A percentile compares a stretch with the other conserved stretches of the same genome.
These are phyloP conservation scores for Heliconius hewitsoni DNA, from an alignment of 1,140 invertebrate species.

Conservation along the genomic window DNA sequence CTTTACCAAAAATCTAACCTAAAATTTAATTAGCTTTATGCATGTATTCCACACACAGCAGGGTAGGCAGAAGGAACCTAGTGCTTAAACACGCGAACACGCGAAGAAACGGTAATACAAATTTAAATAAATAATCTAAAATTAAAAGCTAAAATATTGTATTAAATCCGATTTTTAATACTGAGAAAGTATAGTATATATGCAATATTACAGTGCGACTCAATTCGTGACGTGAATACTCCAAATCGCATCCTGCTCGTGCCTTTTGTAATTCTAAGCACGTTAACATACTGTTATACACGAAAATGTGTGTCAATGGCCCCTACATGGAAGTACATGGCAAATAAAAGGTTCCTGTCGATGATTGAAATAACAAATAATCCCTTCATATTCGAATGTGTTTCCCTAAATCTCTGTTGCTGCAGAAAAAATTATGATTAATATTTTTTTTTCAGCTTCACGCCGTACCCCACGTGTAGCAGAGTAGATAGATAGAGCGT, in stretches of 20 bases:
- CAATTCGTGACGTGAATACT: slow-evolving; percentile 60
- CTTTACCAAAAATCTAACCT: background rate
- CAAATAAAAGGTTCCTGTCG: slow-evolving; percentile 26
- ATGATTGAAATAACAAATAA: slow-evolving; percentile 10
- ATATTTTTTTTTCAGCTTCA: too few relatives aligned
- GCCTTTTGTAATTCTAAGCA: slow-evolving; percentile 57
- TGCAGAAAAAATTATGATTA: background rate
- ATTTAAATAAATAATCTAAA: too few relatives aligned
- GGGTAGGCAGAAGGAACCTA: too few relatives aligned
- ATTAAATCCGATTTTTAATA: background rate
- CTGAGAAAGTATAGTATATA: background rate
- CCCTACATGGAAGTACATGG: slow-evolving; percentile 32
- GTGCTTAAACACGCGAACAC: too few relatives aligned
- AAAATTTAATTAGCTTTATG: background rate
- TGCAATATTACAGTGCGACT: slow-evolving; percentile 39
- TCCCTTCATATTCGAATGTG: background rate
- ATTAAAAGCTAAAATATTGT: too few relatives aligned
- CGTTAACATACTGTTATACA: slow-evolving; percentile 59
- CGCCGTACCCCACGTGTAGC: too few relatives aligned
- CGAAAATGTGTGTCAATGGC: slow-evolving; percentile 54
- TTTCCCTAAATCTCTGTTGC: background rate
- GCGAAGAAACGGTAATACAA: too few relatives aligned
- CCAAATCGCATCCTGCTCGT: slow-evolving; percentile 57
- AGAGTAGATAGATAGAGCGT: too few relatives aligned
- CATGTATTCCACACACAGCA: too few relatives aligned